Conservation (phyloP, 2,888 invertebrate species). For the Lycophotia porphyrea region DNA sequence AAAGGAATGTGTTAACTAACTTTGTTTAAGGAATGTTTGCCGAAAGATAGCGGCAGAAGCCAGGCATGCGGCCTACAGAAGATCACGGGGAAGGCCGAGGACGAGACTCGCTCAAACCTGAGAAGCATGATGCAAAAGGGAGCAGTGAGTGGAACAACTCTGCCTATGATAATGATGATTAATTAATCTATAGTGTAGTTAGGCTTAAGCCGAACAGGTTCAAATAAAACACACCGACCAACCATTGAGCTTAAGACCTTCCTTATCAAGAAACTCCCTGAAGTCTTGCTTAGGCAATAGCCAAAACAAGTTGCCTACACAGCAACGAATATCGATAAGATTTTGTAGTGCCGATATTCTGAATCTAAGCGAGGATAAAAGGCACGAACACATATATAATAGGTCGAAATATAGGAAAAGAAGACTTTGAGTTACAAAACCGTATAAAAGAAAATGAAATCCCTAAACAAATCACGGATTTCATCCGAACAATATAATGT, state of each 20-base stretch:
- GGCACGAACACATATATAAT: not conserved
- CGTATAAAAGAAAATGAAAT: not conserved
- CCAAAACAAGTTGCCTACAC: not conserved
- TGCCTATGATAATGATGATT: not conserved
- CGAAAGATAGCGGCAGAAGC: not conserved
- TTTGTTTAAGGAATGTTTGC: not conserved
- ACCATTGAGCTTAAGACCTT: not conserved
- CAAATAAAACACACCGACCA: too few relatives aligned
- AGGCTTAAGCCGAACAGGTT: not conserved
- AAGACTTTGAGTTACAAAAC: not conserved
- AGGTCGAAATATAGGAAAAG: too few relatives aligned
- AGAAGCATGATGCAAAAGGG: not conserved
- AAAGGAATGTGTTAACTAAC: not conserved
- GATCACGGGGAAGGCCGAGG: not conserved
- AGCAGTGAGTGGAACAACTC: not conserved
- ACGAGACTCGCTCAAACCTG: not conserved
- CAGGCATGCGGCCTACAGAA: not conserved
- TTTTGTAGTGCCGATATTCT: conserved; percentile 7
- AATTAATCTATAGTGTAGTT: not conserved
- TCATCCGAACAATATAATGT: conserved; percentile 24
- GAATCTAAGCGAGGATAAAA: conserved; percentile 33
- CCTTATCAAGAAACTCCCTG: not conserved
- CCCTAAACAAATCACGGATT: conserved; percentile 7
- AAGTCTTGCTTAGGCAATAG: not conserved
- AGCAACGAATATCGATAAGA: not conserved